Evolutionary conservation across 2,113 vertebrate species (phyloP).

Genomic region (Grantiella picta): DNA sequence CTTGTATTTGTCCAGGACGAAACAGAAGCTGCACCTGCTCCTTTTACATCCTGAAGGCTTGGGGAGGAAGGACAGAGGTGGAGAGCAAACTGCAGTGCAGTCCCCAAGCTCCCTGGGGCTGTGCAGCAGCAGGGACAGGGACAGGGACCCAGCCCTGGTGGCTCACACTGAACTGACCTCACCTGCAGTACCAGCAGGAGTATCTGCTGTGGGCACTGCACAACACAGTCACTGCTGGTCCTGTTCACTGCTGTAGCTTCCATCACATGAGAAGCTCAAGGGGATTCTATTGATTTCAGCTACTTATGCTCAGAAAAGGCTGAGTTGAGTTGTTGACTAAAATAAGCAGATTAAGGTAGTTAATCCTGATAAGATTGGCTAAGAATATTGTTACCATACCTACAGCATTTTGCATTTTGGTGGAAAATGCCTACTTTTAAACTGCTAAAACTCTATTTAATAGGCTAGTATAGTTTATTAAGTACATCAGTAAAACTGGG

Average conservation of each 20-base stretch:
- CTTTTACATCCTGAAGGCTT: background rate
- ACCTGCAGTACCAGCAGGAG: background rate
- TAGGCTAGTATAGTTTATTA: background rate
- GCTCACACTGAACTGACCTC: background rate
- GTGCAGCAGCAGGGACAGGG: background rate
- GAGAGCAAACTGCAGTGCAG: background rate
- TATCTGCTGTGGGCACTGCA: background rate
- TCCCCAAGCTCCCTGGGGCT: background rate
- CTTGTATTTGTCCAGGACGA: background rate
- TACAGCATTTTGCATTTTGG: background rate
- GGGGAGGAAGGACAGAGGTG: background rate
- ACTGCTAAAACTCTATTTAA: background rate
- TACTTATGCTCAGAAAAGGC: constrained; percentile 22
- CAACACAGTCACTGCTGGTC: accelerated
- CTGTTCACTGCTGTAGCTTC: background rate
- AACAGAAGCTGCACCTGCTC: accelerated
- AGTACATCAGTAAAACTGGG: accelerated
- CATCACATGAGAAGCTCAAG: background rate
- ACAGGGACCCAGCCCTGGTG: background rate
- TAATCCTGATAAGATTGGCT: constrained; percentile 4
- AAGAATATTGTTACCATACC: background rate
- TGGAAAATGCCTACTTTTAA: background rate
- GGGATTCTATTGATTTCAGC: constrained; percentile 17
- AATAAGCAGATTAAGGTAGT: constrained; percentile 35
- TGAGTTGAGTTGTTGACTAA: background rate